Percentiles rank a stretch among this genome's conserved stretches.
These are phyloP conservation scores for Entosphenus tridentatus DNA, from an alignment of 2,113 vertebrate genomes.

Conservation along the genomic window DNA sequence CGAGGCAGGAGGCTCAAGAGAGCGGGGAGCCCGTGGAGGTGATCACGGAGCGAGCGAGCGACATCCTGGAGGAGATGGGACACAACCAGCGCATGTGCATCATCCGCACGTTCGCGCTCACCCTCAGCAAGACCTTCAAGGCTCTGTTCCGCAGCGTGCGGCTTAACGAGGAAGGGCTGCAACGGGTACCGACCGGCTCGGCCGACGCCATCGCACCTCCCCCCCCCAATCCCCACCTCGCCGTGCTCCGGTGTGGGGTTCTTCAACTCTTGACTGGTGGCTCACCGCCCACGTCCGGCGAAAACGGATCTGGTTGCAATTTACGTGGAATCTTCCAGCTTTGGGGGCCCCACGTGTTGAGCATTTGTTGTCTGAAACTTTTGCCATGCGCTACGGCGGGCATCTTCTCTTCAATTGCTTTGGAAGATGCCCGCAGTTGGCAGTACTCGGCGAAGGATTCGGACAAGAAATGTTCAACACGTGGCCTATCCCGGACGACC, in stretches of 20 bases:
- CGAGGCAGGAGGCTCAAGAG: conserved; percentile 17
- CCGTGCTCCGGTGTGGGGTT: neutral
- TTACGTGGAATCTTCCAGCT: too few relatives aligned
- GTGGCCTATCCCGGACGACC: too few relatives aligned
- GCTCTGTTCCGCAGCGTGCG: conserved; percentile 53
- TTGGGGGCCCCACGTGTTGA: too few relatives aligned
- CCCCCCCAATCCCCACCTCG: neutral
- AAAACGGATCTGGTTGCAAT: too few relatives aligned
- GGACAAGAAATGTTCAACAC: too few relatives aligned
- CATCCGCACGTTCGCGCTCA: conserved; percentile 63
- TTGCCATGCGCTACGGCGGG: too few relatives aligned
- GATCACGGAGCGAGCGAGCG: conserved; percentile 39
- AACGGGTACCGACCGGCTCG: conserved; percentile 43
- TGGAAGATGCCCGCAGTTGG: too few relatives aligned
- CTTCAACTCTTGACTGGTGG: too few relatives aligned
- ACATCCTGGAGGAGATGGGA: conserved; percentile 84
- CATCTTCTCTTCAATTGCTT: too few relatives aligned
- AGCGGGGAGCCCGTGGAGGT: conserved; percentile 27
- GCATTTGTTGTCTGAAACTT: too few relatives aligned
- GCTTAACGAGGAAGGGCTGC: conserved; percentile 85
- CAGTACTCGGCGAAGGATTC: too few relatives aligned
- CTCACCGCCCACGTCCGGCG: too few relatives aligned
- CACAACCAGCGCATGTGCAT: conserved; percentile 52
- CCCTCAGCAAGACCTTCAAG: conserved; percentile 69
- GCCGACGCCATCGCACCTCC: neutral